Evolutionary conservation across 2,888 invertebrate genomes (phyloP), one percentile per base, ranked within the genome.

Genomic region (Abrostola tripartita): DNA sequence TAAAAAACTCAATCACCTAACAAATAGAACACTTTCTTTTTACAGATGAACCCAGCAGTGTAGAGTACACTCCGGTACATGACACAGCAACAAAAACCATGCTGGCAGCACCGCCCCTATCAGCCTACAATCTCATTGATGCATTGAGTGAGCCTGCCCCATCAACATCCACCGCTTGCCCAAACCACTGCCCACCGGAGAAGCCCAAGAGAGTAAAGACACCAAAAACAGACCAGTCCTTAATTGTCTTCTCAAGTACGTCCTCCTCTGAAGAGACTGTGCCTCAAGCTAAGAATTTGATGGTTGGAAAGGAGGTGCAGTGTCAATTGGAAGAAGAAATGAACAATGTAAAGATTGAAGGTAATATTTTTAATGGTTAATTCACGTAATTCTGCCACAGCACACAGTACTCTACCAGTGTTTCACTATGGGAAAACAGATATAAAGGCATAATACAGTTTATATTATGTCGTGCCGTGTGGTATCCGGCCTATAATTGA

Each of bases 261-360:
- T 91, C 92, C 0, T 83, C 86, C 37, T 92, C 92, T 0, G 85
- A 89, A 0, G 93, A 92, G 55, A 92, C 91, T 68, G 82, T 92
- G 9, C 83, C 81, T 6, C 71, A 77, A 11, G 57, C 38, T 0
- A 85, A 79, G 37, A 78, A 47, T 44, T 81, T 76, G 11, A 60
- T 74, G 49, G 68, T 56, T 7, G 75, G 68, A 0, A 86, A 84
- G 42, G 88, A 89, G 49, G 82, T 81, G 4, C 88, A 90, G 64
- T 85, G 84, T 63, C 71, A 85, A 40, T 61, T 88, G 6, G 61
- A 58, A 5, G 67, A 78, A 0, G 84, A 81, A 12, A 38, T 85
- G 5, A 72, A 60, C 0, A 77, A 77, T 37, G n/a, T 88, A 14
- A 76, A 68, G 8, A 63, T 89, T 37, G 82, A 84, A 81, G 86